Evolutionary conservation across 2,888 invertebrate species (phyloP).

Genomic region (Drosophila borborema): DNA sequence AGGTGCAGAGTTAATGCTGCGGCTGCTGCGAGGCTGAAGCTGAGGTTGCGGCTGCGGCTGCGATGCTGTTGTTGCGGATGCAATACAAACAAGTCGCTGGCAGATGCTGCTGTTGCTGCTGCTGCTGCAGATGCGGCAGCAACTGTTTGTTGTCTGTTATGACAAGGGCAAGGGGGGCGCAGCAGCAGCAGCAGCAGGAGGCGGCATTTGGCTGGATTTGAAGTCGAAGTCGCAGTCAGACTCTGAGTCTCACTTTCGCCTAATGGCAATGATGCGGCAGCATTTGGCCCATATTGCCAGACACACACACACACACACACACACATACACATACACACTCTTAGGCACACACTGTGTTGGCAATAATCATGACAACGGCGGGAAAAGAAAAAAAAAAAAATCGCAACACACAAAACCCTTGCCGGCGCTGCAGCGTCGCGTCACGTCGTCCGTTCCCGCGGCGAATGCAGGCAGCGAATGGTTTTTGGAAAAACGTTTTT

Average conservation of each 20-base stretch:
- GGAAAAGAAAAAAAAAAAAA: conserved; percentile 24
- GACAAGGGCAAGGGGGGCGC: neutral
- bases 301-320: neutral
- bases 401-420: neutral
- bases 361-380: conserved; percentile 50
- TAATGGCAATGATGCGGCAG: conserved; percentile 75
- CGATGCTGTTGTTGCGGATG: conserved; percentile 43
- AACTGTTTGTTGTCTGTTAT: conserved; percentile 24
- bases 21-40: conserved; percentile 17
- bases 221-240: neutral
- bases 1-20: conserved; percentile 52
- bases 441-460: neutral
- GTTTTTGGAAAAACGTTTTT: conserved; percentile 56
- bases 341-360: conserved; percentile 16
- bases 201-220: neutral
- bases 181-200: no score
- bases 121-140: conserved; percentile 41
- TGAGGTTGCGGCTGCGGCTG: conserved; percentile 4
- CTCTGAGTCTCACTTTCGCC: conserved; percentile 60
- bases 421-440: neutral
- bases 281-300: conserved; percentile 74
- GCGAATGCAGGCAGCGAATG: conserved; percentile 47
- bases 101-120: conserved; percentile 25
- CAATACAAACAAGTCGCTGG: conserved; percentile 52
- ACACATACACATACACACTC: neutral